These are phyloP conservation scores for Amphiprion ocellaris DNA, from an alignment of 2,113 vertebrate genomes.

Conservation along the genomic window DNA sequence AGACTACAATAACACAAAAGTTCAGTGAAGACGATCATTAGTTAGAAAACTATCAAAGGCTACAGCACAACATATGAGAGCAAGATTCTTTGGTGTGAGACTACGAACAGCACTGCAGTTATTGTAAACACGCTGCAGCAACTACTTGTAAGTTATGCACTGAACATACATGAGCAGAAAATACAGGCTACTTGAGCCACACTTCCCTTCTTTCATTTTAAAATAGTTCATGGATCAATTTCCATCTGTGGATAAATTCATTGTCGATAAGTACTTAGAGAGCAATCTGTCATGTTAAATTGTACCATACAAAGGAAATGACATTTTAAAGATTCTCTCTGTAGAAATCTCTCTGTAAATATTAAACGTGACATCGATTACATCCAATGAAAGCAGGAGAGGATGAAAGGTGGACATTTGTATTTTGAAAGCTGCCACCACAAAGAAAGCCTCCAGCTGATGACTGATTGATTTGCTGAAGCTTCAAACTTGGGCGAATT, in stretches of 20 bases:
- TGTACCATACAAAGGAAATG: constrained; percentile 58
- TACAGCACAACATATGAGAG: constrained; percentile 43
- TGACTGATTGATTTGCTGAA: constrained; percentile 1
- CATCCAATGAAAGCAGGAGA: constrained; percentile 15
- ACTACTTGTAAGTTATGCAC: constrained; percentile 64
- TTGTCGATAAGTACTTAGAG: constrained; percentile 80
- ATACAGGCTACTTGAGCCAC: constrained; percentile 32
- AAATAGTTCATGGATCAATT: constrained; percentile 87
- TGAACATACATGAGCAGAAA: constrained; percentile 39
- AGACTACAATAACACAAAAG: constrained; percentile 55
- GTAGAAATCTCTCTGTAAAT: constrained; percentile 37
- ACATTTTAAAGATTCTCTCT: constrained; percentile 28
- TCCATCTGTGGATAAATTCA: constrained; percentile 89
- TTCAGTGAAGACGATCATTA: constrained; percentile 8
- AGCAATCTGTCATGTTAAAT: constrained; percentile 85
- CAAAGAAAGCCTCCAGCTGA: constrained; percentile 67
- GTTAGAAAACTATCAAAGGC: constrained; percentile 24
- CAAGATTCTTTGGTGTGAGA: constrained; percentile 40
- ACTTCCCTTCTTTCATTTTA: constrained; percentile 81
- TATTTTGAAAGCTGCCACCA: constrained; percentile 80
- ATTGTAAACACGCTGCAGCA: constrained; percentile 68
- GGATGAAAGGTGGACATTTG: constrained; percentile 58
- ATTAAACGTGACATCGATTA: constrained; percentile 9
- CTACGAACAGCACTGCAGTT: constrained; percentile 38
- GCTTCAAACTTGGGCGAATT: not conserved